Evolutionary conservation across 2,888 invertebrate genomes (phyloP).

Genomic region (Thera britannica): DNA sequence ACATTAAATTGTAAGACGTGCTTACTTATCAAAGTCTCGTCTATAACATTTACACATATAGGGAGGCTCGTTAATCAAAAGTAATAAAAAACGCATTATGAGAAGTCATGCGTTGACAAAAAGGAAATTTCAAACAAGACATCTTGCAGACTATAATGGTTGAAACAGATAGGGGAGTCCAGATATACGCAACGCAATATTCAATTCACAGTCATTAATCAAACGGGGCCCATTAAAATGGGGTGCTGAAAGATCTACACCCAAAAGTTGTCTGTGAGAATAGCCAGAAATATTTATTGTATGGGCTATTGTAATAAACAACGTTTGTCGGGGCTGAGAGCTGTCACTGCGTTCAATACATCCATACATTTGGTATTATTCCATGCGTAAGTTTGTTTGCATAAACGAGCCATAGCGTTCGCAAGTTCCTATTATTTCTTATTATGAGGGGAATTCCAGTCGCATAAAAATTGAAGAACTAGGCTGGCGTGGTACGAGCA

Average conservation of each 20-base stretch:
- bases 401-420: background rate
- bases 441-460: no score
- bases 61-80: conserved; percentile 29
- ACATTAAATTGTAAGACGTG: conserved; percentile 3
- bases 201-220: conserved; percentile 74
- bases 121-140: conserved; percentile 40
- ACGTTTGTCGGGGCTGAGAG: conserved; percentile 50
- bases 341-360: conserved; percentile 42
- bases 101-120: conserved; percentile 36
- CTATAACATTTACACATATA: conserved; percentile 23
- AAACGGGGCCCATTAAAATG: conserved; percentile 77
- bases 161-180: conserved; percentile 49
- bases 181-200: conserved; percentile 57
- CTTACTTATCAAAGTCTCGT: conserved; percentile 18
- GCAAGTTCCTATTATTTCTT: no score
- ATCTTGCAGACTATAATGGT: conserved; percentile 39
- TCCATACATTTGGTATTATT: conserved; percentile 31
- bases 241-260: conserved; percentile 76
- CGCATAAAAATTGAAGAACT: no score
- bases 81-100: conserved; percentile 42
- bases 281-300: conserved; percentile 62
- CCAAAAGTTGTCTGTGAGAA: conserved; percentile 72
- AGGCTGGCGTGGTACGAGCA: no score
- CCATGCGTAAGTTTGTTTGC: conserved; percentile 17
- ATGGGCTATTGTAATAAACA: conserved; percentile 58